phyloP scores from a whole-genome alignment of 2,797 vertebrate species.

The Florisuga fusca region DNA sequence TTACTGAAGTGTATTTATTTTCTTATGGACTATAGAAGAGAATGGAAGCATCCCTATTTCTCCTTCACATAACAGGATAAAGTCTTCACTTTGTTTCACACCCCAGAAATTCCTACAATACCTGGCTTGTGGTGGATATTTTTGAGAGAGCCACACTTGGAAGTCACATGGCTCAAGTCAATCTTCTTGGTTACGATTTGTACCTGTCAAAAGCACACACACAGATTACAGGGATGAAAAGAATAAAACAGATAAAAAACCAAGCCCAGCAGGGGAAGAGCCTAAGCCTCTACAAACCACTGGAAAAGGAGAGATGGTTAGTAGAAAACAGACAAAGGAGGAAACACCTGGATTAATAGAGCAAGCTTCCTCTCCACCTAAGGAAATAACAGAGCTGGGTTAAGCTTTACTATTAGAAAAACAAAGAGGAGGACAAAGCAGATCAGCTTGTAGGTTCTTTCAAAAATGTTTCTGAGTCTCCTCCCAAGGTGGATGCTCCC shows the following conservation, averaged over 20 bases:
- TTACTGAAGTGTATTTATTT: background rate
- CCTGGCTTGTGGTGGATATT: constrained; percentile 94
- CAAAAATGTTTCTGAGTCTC: constrained; percentile 5
- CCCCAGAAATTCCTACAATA: constrained; percentile 59
- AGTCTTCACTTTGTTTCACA: background rate
- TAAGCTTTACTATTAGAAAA: constrained; percentile 64
- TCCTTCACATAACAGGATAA: background rate
- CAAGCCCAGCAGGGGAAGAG: constrained; percentile 17
- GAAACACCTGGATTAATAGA: constrained; percentile 66
- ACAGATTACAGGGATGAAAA: background rate
- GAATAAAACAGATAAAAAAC: background rate
- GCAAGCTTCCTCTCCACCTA: constrained; percentile 46
- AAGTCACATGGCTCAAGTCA: constrained; percentile 91
- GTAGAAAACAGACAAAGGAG: constrained; percentile 56
- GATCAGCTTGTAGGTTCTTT: constrained; percentile 20
- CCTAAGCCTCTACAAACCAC: constrained; percentile 42
- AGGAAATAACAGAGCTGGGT: constrained; percentile 10
- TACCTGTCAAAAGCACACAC: constrained; percentile 78
- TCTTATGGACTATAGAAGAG: background rate
- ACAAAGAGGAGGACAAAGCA: constrained; percentile 32
- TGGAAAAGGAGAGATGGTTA: constrained; percentile 73
- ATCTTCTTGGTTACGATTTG: constrained; percentile 96
- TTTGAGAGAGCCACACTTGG: constrained; percentile 94
- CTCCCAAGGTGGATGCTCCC: background rate
- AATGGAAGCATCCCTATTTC: background rate